Evolutionary conservation across 2,888 invertebrate species (phyloP), one percentile per base, ranked within the genome.

Genomic region (Chloromyia formosa): DNA sequence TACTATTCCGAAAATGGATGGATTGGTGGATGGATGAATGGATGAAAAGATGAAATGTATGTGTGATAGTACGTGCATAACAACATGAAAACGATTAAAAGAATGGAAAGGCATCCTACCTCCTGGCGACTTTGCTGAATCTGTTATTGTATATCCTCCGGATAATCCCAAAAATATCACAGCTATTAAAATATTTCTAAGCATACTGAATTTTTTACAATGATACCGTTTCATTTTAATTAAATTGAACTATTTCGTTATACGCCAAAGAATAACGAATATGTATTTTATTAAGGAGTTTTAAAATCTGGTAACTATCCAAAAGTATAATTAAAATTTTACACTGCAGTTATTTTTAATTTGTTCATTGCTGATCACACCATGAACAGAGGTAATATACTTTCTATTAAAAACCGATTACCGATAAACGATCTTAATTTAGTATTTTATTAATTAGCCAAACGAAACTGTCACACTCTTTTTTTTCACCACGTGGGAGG

Each of bases 141-240:
- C 83, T 76, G 82, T 78, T 18, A 82, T 83, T 75, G 81, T 78
- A 61, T 82, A 80, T 73, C 82, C 81, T 82, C 82, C 81, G 56
- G 82, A 78, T 79, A 85, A 78, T 78, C 83, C 83, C 79, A 84
- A 77, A 79, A 80, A 80, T 83, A 85, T 84, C 83, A 84, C 83
- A 83, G 84, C 80, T 78, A 83, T 80, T 76, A 83, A 78, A 40
- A 82, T 78, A 81, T 81, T 82, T 76, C 82, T 84, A 78, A 82
- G 82, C 84, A 84, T 83, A 78, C 79, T 56, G 71, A 71, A 71
- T 56, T 56, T 71, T n/a, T 20, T 35, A 18, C 18, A 56, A 58
- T 18, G 18, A 58, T 40, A 23, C 1, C 9, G 14, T 27, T n/a
- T 69, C 68, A 69, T 69, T 27, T 49, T 14, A 10, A 54, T n/a